Base-by-base conservation (phyloP, 2,888 invertebrate species). In the Epinotia brunnichana region DNA sequence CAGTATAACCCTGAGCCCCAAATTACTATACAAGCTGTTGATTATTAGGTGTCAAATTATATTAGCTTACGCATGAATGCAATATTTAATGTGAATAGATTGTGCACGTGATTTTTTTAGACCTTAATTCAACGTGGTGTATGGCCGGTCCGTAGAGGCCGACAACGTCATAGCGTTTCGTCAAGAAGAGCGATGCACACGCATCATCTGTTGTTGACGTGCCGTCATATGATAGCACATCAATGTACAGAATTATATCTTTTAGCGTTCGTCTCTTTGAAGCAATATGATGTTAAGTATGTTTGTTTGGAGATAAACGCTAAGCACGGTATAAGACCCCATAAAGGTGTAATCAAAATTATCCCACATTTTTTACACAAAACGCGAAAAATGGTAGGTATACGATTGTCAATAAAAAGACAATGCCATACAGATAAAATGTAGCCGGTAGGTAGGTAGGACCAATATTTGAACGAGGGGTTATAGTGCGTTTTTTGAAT, bases 111-210 rank as follows among this genome's bases (percentile, higher is more conserved):
- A 13, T 44, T 17, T 21, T 17, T 21, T 15, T 2, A 41, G 41
- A 41, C 41, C 41, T 15, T 44, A 13, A 44, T 61, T 44, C 24
- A 44, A 41, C 1, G 44, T 9, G 21, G 61, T 61, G 24, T 2
- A 44, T 17, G 41, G 41, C 41, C 41, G 13, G 13, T 44, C 15
- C 9, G 61, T 44, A 44, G 44, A 61, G 61, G 44, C 44, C n/a
- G n/a, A n/a, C n/a, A n/a, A n/a, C n/a, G 29, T 24, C 44, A 15
- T 21, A 21, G 19, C 39, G 19, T 5, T 60, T 44, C 9, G 41
- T 21, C 61, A 61, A 61, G 44, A 44, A 44, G 21, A 41, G 39
- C 2, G n/a, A 7, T 61, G 61, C 21, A 39, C 61, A 41, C 13
- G 41, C 11, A 0, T 11, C 41, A 13, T 13, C 41, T 11, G 39